Conservation (phyloP, 2,113 vertebrate species). For the Stegastes partitus region DNA sequence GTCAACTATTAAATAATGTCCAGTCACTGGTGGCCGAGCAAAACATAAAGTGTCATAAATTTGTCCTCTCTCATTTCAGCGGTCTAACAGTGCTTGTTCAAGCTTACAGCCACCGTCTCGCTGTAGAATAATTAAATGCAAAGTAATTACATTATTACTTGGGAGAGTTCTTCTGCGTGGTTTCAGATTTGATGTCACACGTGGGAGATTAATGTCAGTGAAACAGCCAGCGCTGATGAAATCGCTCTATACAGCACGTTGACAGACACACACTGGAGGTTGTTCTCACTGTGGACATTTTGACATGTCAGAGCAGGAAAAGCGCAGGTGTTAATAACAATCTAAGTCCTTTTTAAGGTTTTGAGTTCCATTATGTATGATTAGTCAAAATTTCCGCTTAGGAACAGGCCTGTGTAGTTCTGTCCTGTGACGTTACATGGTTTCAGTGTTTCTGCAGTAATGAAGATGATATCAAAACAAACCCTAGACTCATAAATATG, state of each 20-base stretch:
- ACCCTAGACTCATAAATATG: not conserved
- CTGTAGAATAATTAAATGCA: conserved; percentile 68
- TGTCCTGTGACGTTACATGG: not conserved
- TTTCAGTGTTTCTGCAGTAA: not conserved
- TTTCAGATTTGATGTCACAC: conserved; percentile 54
- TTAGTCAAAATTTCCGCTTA: conserved; percentile 11
- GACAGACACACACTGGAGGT: conserved; percentile 5
- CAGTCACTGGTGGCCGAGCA: conserved; percentile 6
- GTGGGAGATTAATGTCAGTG: conserved; percentile 60
- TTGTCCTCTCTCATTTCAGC: conserved; percentile 34
- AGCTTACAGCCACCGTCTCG: conserved; percentile 54
- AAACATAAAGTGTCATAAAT: conserved; percentile 46
- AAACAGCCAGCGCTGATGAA: conserved; percentile 26
- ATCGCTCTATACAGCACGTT: conserved; percentile 23
- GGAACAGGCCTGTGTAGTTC: conserved; percentile 2
- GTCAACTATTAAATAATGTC: conserved; percentile 26
- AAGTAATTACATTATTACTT: conserved; percentile 68
- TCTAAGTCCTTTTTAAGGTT: conserved; percentile 6
- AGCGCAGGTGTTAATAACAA: conserved; percentile 8
- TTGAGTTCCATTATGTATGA: not conserved
- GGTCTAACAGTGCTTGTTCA: conserved; percentile 25
- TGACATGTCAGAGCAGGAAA: conserved; percentile 4
- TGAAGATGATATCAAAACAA: conserved; percentile 11
- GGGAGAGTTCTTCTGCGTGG: conserved; percentile 48
- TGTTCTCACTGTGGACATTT: conserved; percentile 14